A percentile compares a stretch with the other conserved stretches of the same genome.
Evolutionary conservation across 2,888 invertebrate species (phyloP).

Genomic region (Xylota segnis): DNA sequence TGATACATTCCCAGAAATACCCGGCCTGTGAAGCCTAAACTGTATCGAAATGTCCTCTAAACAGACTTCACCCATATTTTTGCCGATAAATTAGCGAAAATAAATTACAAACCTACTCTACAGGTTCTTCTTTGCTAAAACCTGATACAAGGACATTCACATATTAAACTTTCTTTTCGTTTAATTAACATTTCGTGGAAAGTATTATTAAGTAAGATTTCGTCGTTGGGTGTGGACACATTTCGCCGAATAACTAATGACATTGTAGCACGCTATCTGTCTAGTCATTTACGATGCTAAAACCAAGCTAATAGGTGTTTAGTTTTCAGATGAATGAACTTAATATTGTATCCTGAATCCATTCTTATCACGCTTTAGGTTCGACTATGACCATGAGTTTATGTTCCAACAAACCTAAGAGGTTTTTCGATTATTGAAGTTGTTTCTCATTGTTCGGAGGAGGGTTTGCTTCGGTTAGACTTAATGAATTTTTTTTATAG

Average conservation of each 20-base stretch:
- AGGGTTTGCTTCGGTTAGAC: not conserved
- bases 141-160: not conserved
- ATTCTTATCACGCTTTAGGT: not conserved
- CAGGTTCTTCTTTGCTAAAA: slow-evolving; percentile 8
- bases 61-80: too few relatives aligned
- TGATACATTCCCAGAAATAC: too few relatives aligned
- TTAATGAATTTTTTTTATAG: not conserved
- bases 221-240: slow-evolving; percentile 14
- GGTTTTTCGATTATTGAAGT: not conserved
- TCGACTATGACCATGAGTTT: not conserved
- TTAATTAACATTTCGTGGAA: slow-evolving; percentile 19
- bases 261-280: slow-evolving; percentile 29
- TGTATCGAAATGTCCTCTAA: too few relatives aligned
- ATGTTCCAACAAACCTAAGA: not conserved
- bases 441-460: not conserved
- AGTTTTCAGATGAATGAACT: not conserved
- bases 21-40: too few relatives aligned
- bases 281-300: slow-evolving; percentile 22
- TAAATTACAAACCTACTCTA: not conserved
- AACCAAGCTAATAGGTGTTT: not conserved
- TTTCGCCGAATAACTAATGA: slow-evolving; percentile 19
- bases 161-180: not conserved
- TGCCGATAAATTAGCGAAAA: not conserved
- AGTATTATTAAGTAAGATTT: not conserved
- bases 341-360: not conserved